A percentile compares a stretch with the other conserved stretches of the same genome.
Conservation (phyloP, 2,888 invertebrate genomes). For the Nymphalis polychloros region DNA sequence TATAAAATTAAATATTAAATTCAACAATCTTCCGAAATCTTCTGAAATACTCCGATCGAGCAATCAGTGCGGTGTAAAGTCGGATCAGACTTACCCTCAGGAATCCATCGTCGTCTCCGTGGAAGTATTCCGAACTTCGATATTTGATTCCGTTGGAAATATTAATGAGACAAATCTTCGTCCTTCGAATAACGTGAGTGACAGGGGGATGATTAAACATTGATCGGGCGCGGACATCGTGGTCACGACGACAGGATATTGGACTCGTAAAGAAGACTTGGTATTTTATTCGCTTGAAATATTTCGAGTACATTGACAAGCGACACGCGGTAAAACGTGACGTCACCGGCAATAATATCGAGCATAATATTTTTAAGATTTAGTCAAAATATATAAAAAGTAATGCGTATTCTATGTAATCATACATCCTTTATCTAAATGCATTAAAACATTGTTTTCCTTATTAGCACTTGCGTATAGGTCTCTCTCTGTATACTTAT, state of each 20-base stretch:
- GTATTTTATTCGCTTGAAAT: not conserved
- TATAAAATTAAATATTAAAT: not conserved
- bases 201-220: slow-evolving; percentile 26
- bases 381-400: too few relatives aligned
- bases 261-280: not conserved
- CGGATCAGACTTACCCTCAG: slow-evolving; percentile 20
- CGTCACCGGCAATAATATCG: too few relatives aligned
- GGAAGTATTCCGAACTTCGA: slow-evolving; percentile 70
- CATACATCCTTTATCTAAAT: too few relatives aligned
- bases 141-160: slow-evolving; percentile 63
- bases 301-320: too few relatives aligned
- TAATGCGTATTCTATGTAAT: too few relatives aligned
- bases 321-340: too few relatives aligned
- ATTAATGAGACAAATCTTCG: slow-evolving; percentile 66
- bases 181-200: slow-evolving; percentile 37
- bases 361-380: too few relatives aligned
- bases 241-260: not conserved
- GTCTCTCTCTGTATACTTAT: too few relatives aligned
- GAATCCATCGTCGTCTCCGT: slow-evolving; percentile 46
- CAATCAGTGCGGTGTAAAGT: slow-evolving; percentile 26
- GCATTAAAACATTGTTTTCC: too few relatives aligned
- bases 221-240: slow-evolving; percentile 10
- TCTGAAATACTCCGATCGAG: slow-evolving; percentile 14
- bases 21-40: slow-evolving; percentile 9
- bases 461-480: too few relatives aligned